Evolutionary conservation across 2,888 invertebrate genomes (phyloP).

Genomic region (Cetonia aurata): DNA sequence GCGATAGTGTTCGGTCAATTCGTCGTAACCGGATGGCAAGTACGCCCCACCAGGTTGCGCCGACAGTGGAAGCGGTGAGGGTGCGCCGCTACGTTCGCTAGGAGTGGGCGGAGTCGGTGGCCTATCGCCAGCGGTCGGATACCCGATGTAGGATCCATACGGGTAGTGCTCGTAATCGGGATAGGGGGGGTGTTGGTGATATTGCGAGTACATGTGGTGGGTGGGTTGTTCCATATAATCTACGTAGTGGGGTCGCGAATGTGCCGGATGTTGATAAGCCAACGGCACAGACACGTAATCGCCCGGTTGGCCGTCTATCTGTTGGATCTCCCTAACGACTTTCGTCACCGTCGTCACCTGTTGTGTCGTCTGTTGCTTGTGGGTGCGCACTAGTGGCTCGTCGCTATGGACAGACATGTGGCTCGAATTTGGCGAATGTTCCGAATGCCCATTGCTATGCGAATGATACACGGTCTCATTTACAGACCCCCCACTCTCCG

Average conservation of each 20-base stretch:
- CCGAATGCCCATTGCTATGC: slow-evolving; percentile 76
- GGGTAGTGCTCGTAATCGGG: slow-evolving; percentile 73
- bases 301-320: slow-evolving; percentile 69
- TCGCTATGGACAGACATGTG: slow-evolving; percentile 69
- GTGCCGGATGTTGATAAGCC: slow-evolving; percentile 63
- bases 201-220: slow-evolving; percentile 68
- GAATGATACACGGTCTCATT: slow-evolving; percentile 62
- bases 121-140: slow-evolving; percentile 65
- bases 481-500: slow-evolving; percentile 55
- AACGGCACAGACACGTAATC: slow-evolving; percentile 70
- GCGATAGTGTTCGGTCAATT: slow-evolving; percentile 73
- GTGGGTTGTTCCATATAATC: slow-evolving; percentile 67
- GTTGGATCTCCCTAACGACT: slow-evolving; percentile 75
- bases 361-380: slow-evolving; percentile 78
- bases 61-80: slow-evolving; percentile 68
- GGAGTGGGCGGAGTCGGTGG: slow-evolving; percentile 71
- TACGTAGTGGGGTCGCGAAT: slow-evolving; percentile 65
- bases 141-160: slow-evolving; percentile 68
- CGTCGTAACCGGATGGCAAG: slow-evolving; percentile 76
- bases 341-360: slow-evolving; percentile 80
- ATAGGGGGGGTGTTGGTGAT: slow-evolving; percentile 69
- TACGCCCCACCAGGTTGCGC: slow-evolving; percentile 68
- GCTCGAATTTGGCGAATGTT: slow-evolving; percentile 74
- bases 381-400: slow-evolving; percentile 72
- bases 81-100: slow-evolving; percentile 71